Conservation (phyloP, 1,140 invertebrate genomes). For the Bicyclus anynana region DNA sequence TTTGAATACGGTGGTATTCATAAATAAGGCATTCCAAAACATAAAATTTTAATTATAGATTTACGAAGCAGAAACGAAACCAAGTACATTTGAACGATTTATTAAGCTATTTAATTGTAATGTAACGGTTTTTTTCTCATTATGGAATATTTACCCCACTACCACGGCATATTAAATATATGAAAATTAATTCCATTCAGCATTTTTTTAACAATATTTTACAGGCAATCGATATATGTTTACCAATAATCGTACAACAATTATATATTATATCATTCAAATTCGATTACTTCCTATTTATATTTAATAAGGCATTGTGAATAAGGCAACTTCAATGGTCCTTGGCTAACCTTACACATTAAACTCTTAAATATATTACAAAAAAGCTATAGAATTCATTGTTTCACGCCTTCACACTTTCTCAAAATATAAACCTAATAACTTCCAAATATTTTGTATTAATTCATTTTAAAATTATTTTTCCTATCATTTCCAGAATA, state of each 20-base stretch:
- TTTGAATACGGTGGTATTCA: too few species aligned
- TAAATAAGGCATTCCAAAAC: too few species aligned
- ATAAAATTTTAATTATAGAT: too few species aligned
- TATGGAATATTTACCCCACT: too few species aligned
- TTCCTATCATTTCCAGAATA: too few species aligned
- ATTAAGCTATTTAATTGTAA: too few species aligned
- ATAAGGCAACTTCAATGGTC: constrained; percentile 18
- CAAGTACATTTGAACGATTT: too few species aligned
- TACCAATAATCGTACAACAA: neutral
- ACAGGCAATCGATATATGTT: neutral
- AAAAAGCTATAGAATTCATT: neutral
- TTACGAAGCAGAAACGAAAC: too few species aligned
- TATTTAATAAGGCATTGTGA: constrained; percentile 17
- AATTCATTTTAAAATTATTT: neutral
- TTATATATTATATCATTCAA: neutral
- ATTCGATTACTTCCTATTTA: neutral
- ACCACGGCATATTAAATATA: too few species aligned
- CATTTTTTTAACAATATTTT: too few species aligned
- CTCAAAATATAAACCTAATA: neutral
- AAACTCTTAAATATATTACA: neutral
- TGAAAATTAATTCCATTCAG: neutral
- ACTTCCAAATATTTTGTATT: neutral
- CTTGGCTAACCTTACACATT: constrained; percentile 4
- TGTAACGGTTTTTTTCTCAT: too few species aligned
- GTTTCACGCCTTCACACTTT: neutral